phyloP scores from a whole-genome alignment of 2,113 vertebrate genomes.

The Chloropsis cyanopogon region DNA sequence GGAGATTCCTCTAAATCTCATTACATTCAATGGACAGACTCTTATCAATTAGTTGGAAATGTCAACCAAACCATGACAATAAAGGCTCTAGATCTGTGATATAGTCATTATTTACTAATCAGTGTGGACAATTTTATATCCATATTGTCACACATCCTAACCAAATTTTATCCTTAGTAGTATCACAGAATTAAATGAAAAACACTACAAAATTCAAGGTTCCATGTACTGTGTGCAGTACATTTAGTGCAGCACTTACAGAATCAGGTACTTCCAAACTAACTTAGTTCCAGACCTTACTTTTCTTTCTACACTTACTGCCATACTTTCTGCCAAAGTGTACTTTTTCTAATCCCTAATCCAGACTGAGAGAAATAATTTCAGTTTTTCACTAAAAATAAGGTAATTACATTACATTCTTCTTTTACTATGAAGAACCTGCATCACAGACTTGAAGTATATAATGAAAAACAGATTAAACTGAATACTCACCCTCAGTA shows the following conservation, averaged over 20 bases:
- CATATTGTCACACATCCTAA: background rate
- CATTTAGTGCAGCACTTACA: background rate
- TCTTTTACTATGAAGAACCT: background rate
- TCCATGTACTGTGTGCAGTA: background rate
- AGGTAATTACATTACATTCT: background rate
- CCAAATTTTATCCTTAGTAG: background rate
- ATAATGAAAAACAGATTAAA: background rate
- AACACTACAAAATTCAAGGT: background rate
- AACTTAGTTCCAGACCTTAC: background rate
- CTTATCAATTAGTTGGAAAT: background rate
- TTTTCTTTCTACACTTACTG: no score
- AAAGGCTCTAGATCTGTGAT: background rate
- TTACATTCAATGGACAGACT: background rate
- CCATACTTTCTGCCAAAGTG: background rate
- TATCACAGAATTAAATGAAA: background rate
- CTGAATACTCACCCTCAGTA: accelerated
- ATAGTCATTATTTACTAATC: background rate
- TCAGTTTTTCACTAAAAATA: background rate
- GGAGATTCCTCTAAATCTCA: background rate
- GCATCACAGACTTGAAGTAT: background rate
- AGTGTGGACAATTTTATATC: background rate
- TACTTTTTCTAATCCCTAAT: background rate
- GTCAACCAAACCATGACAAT: background rate
- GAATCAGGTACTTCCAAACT: background rate
- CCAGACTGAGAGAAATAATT: background rate